A percentile compares a stretch with the other conserved stretches of the same genome.
Conservation (phyloP, 1,140 invertebrate genomes). For the Drepana arcuata region DNA sequence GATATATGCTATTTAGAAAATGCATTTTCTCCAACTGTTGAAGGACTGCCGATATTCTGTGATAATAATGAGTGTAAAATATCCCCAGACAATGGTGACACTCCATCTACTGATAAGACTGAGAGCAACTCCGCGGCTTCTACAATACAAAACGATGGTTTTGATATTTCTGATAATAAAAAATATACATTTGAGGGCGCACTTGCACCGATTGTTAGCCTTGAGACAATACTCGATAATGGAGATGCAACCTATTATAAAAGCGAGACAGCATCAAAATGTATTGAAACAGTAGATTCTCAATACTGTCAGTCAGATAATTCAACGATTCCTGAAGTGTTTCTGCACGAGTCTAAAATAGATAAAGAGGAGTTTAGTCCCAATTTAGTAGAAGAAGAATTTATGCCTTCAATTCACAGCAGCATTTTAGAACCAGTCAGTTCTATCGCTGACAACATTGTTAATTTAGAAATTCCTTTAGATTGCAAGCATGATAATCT, state of each 20-base stretch:
- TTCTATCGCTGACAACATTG: constrained; percentile 70
- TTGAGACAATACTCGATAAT: constrained; percentile 31
- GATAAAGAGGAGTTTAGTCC: constrained; percentile 28
- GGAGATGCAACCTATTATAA: constrained; percentile 18
- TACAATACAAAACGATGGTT: constrained; percentile 63
- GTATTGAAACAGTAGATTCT: constrained; percentile 16
- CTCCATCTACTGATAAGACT: constrained; percentile 69
- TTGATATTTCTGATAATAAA: constrained; percentile 36
- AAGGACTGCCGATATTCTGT: constrained; percentile 63
- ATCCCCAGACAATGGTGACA: constrained; percentile 60
- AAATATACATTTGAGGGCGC: constrained; percentile 19
- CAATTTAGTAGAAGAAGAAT: constrained; percentile 54
- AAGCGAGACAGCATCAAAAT: constrained; percentile 14
- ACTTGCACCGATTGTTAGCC: constrained; percentile 35
- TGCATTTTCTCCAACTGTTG: constrained; percentile 74
- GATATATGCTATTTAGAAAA: constrained; percentile 76
- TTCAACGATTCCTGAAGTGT: constrained; percentile 5
- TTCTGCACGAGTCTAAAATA: constrained; percentile 4
- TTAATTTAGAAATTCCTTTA: constrained; percentile 74
- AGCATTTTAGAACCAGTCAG: constrained; percentile 68
- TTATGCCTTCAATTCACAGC: constrained; percentile 68
- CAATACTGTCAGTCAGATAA: constrained; percentile 19
- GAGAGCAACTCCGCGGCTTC: constrained; percentile 64
- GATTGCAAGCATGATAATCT: constrained; percentile 58
- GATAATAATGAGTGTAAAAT: constrained; percentile 50